Base-by-base conservation (phyloP, 2,888 invertebrate species). In the Lithophane leautieri region DNA sequence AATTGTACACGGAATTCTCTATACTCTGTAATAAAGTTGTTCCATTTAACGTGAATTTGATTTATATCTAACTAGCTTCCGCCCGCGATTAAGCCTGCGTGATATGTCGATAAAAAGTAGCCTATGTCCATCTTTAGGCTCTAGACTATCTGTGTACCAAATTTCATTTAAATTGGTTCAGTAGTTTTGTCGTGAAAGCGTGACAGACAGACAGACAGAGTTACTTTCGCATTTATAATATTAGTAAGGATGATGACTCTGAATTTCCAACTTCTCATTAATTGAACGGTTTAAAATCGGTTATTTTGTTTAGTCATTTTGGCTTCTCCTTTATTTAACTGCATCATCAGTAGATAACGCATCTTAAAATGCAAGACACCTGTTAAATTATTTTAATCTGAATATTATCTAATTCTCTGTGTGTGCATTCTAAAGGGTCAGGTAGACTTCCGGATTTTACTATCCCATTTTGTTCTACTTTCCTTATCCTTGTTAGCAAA, bases 271-370 rank as follows among this genome's bases (percentile, higher is more conserved):
- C 12, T 34, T 22, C 19, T 61, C 19, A 16, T 60, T 50, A 14
- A 28, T n/a, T 40, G 16, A 79, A 54, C 28, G 4, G n/a, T 25
- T 54, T 47, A n/a, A 2, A 44, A 42, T 34, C 11, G 12, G 16
- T 40, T 56, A 62, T 61, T 69, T 68, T 60, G 22, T 69, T 61
- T 11, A 40, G 60, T 61, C 4, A 54, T 69, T 68, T 79, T 47
- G 4, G 12, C 19, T 58, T 69, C 19, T 42, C 16, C 14, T 42
- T 56, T 58, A 40, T 63, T 40, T 28, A 40, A 74, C 12, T 65
- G 22, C 4, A 16, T 42, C 22, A 47, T 25, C 2, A 16, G 4
- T 12, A 25, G 14, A 14, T 56, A 28, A 28, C 16, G 22, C 9
- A 16, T 19, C 6, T 42, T 19, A 8, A 14, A 42, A 44, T 34